Evolutionary conservation across 1,140 invertebrate species (phyloP).

Genomic region (Cotesia vestalis): DNA sequence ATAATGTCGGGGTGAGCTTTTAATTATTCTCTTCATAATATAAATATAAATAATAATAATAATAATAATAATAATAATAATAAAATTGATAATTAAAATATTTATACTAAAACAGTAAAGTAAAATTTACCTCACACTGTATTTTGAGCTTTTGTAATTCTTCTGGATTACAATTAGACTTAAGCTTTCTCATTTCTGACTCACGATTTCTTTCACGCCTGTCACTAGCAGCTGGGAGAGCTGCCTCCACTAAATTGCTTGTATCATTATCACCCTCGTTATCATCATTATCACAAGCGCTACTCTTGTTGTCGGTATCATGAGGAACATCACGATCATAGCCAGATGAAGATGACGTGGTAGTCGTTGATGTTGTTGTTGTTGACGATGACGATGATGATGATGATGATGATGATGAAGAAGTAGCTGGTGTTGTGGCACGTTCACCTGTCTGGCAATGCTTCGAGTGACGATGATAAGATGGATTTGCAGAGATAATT

Average conservation of each 20-base stretch:
- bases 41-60: constrained; percentile 64
- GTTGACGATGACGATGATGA: background rate
- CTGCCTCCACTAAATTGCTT: constrained; percentile 75
- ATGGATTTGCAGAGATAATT: constrained; percentile 28
- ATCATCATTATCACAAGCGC: constrained; percentile 52
- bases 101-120: background rate
- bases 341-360: constrained; percentile 32
- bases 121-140: constrained; percentile 70
- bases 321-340: constrained; percentile 41
- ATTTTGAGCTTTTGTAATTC: constrained; percentile 78
- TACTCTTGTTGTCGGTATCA: constrained; percentile 58
- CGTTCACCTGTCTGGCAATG: constrained; percentile 29
- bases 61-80: constrained; percentile 32
- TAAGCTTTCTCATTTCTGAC: constrained; percentile 75
- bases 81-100: background rate
- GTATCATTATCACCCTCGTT: constrained; percentile 56
- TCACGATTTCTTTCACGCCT: constrained; percentile 69
- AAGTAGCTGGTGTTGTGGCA: constrained; percentile 7
- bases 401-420: constrained; percentile 3
- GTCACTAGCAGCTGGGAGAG: constrained; percentile 71
- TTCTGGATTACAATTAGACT: constrained; percentile 83
- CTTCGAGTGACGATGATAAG: constrained; percentile 17
- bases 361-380: constrained; percentile 7
- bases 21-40: too few species aligned
- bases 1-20: too few species aligned